Base-by-base conservation (phyloP, 2,797 vertebrate genomes). In the Coregonus ussuriensis region DNA sequence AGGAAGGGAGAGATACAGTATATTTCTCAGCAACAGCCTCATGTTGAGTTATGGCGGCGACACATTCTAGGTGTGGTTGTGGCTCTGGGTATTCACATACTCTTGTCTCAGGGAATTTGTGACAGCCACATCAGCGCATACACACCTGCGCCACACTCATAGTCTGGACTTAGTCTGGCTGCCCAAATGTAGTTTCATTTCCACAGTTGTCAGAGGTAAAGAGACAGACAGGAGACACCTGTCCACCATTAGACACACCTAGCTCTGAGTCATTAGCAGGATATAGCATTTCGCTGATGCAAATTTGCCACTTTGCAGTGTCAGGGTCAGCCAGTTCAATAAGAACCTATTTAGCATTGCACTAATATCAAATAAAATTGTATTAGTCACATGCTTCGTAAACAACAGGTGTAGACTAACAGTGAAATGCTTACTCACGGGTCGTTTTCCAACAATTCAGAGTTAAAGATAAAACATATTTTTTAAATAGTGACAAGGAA, bases 41-140 rank as follows among this genome's bases (percentile, higher is more conserved):
- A 37, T 47, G 33, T 35, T 69, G 74, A 35, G 15, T 77, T 14
- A 77, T 21, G 18, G 69, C 18, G 2, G 29, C 6, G n/a, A 59
- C 76, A 71, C 54, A 77, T 77, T 72, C 56, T 65, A 77, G 68
- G 68, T 71, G 69, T 15, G n/a, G 51, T 25, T 21, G 71, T 21
- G 53, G 14, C 53, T 47, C 37, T 63, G 29, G 56, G 37, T 31
- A 72, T 72, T 14, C 33, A 7, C 69, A 14, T 35, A 76, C 74
- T 54, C 52, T 29, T 7, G 59, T 65, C 71, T 68, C 41, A 0
- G 15, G 52, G 53, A 72, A 54, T 29, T 59, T 53, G 13, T 31
- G 21, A 72, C 37, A 41, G 69, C 21, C 7, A 21, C 31, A 65
- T 74, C 71, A 67, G 51, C 35, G 51, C 33, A 65, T 16, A 65